Base-by-base conservation (phyloP, 2,888 invertebrate genomes). In the Julus scanicus region DNA sequence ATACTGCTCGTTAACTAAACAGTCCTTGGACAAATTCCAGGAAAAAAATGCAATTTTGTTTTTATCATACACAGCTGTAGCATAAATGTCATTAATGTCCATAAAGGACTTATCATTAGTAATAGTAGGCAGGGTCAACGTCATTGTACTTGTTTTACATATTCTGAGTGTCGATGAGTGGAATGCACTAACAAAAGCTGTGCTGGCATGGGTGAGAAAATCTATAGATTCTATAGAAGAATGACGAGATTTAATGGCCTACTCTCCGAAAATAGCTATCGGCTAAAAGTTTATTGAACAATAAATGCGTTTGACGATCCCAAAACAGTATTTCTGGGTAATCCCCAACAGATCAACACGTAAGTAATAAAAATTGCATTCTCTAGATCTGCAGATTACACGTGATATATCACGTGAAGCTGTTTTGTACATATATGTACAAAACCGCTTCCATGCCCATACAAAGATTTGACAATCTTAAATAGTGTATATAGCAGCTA, bases 271-370 rank as follows among this genome's bases (percentile, higher is more conserved):
- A 57, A 57, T 57, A 57, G 57, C 15, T 17, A 57, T 17, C 57
- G 17, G 5, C 57, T 57, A 53, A 53, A 57, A 57, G 17, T 57
- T 57, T 57, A 57, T 57, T 15, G 57, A 57, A 57, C 57, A 57
- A 57, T 57, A 57, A 57, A 57, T 57, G 57, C 57, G 57, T n/a
- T 57, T n/a, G 17, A 57, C 57, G 15, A 57, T 57, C 57, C 57
- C 57, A 57, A 57, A 57, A 57, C 57, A 17, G 57, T 5, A 57
- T 57, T 57, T n/a, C 4, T 57, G 57, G 57, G 17, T 57, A 57
- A 57, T 57, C 57, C 57, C 57, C 57, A 15, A 2, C 15, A n/a
- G 17, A 15, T 4, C n/a, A 15, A 57, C 57, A n/a, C n/a, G 57
- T 57, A 17, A 15, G 57, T n/a, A 15, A 57, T 57, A 57, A 57